phyloP scores from a whole-genome alignment of 2,797 vertebrate genomes.

The Crypturellus tataupa region DNA sequence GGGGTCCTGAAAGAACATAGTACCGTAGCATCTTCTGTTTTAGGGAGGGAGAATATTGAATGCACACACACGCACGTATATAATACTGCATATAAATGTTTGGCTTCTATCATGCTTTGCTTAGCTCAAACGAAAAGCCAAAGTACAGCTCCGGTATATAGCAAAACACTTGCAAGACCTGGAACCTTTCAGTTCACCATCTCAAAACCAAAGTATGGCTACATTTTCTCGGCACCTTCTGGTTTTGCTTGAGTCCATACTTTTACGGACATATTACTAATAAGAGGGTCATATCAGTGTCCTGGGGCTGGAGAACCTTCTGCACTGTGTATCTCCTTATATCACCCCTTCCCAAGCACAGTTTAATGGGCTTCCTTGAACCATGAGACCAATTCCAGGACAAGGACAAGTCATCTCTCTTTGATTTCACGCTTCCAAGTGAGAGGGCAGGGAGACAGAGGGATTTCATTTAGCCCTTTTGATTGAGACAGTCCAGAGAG shows the following conservation, averaged over 20 bases:
- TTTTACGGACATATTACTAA: not conserved
- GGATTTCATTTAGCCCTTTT: not conserved
- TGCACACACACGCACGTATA: fast-evolving
- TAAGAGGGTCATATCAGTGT: not conserved
- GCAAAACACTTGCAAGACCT: not conserved
- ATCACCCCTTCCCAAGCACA: not conserved
- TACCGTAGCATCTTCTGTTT: not conserved
- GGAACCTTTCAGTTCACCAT: not conserved
- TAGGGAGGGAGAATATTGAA: not conserved
- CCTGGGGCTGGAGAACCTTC: not conserved
- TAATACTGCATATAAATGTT: not conserved
- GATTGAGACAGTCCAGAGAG: not conserved
- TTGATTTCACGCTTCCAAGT: not conserved
- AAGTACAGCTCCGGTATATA: not conserved
- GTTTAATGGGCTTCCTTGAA: not conserved
- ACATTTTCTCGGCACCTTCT: not conserved
- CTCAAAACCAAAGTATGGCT: not conserved
- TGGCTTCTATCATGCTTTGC: not conserved
- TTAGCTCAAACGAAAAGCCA: not conserved
- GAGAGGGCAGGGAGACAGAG: not conserved
- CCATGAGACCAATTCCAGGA: not conserved
- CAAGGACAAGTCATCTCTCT: not conserved
- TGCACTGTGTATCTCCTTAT: not conserved
- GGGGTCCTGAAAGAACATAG: not conserved
- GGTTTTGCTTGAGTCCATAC: not conserved